These are phyloP conservation scores for Ranitomeya variabilis DNA, from an alignment of 2,113 vertebrate genomes.

Conservation along the genomic window DNA sequence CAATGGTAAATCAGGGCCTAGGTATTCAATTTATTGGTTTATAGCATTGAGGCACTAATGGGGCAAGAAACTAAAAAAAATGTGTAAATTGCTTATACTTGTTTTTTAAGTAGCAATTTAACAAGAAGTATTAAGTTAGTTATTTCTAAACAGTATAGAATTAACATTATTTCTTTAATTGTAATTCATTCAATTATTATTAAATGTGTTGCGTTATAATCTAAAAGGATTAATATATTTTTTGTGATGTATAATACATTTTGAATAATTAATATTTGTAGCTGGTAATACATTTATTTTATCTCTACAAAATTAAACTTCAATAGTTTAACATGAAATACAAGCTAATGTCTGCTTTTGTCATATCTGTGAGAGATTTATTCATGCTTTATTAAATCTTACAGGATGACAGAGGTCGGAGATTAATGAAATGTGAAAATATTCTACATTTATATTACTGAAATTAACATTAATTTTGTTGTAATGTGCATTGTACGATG, in stretches of 20 bases:
- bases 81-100: too few species aligned
- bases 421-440: not conserved
- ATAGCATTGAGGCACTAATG: too few species aligned
- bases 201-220: not conserved
- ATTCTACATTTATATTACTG: not conserved
- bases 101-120: not conserved
- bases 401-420: not conserved
- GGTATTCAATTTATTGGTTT: too few species aligned
- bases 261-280: slow-evolving; percentile 12
- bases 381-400: not conserved
- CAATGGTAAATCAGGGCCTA: too few species aligned
- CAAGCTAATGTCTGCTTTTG: not conserved
- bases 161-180: not conserved
- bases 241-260: slow-evolving; percentile 1
- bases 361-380: not conserved
- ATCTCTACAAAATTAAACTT: not conserved
- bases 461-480: not conserved
- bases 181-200: not conserved
- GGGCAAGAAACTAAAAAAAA: too few species aligned
- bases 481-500: not conserved
- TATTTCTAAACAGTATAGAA: not conserved
- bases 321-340: not conserved
- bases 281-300: not conserved
- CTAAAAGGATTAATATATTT: slow-evolving; percentile 9
- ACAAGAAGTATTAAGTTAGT: not conserved